Conservation (phyloP, 1,140 invertebrate species). For the Euwallacea fornicatus region DNA sequence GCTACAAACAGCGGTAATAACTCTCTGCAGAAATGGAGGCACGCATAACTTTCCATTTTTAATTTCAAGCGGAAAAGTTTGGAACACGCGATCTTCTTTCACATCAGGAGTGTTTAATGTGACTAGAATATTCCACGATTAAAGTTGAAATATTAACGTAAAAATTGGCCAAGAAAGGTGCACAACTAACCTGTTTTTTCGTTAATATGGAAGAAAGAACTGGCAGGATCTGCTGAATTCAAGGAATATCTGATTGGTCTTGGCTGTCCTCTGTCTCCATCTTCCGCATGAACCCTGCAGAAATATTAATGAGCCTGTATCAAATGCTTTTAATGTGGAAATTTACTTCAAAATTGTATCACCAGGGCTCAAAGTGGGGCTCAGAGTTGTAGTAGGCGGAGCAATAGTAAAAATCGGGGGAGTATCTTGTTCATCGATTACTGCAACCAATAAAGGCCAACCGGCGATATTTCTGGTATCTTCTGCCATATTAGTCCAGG, state of each 20-base stretch:
- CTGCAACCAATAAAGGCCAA: slow-evolving; percentile 75
- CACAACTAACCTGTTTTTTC: slow-evolving; percentile 72
- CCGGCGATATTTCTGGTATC: slow-evolving; percentile 85
- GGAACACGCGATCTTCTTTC: too few species aligned
- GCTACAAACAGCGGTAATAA: too few species aligned
- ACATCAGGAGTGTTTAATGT: too few species aligned
- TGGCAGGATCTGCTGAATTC: slow-evolving; percentile 82
- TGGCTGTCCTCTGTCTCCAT: slow-evolving; percentile 83
- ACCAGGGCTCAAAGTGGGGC: slow-evolving; percentile 63
- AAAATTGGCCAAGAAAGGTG: too few species aligned
- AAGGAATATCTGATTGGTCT: slow-evolving; percentile 80
- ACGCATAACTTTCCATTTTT: too few species aligned
- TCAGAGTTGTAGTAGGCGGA: slow-evolving; percentile 75
- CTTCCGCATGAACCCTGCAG: slow-evolving; percentile 73
- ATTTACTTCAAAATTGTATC: slow-evolving; percentile 61
- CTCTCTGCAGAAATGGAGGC: too few species aligned
- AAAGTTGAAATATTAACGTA: too few species aligned
- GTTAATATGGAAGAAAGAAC: slow-evolving; percentile 80
- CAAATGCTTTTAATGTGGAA: too few species aligned
- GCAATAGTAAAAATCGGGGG: slow-evolving; percentile 81
- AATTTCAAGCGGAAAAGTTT: too few species aligned
- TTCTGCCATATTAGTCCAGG: slow-evolving; percentile 75
- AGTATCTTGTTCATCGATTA: slow-evolving; percentile 83
- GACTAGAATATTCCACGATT: too few species aligned
- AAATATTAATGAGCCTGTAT: neutral